These are phyloP conservation scores for Lasioglossum vierecki DNA, from an alignment of 2,888 invertebrate species.

Conservation along the genomic window DNA sequence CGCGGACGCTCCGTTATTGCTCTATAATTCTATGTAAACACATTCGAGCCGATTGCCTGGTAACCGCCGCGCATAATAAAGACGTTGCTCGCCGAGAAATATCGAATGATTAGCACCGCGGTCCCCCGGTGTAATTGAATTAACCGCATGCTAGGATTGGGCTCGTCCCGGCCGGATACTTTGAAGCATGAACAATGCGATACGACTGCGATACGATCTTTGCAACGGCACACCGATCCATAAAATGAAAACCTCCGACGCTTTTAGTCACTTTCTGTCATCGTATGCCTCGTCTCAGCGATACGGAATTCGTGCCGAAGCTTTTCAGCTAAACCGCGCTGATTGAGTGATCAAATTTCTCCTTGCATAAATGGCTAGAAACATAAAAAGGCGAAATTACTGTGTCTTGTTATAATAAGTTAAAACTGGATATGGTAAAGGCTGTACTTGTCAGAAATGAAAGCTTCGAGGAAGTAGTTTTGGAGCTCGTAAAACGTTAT, in stretches of 20 bases:
- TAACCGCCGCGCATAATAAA: conserved; percentile 6
- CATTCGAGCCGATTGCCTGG: not conserved
- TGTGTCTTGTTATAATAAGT: not conserved
- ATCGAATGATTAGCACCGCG: conserved; percentile 10
- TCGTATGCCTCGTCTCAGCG: not conserved
- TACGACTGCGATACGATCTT: not conserved
- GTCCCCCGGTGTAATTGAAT: conserved; percentile 6
- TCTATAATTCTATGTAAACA: conserved; percentile 21
- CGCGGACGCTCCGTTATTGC: conserved; percentile 21
- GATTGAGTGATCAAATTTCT: not conserved
- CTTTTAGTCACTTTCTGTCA: not conserved
- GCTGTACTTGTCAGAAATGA: not conserved
- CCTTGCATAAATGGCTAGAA: not conserved
- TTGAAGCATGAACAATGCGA: not conserved
- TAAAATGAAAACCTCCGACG: not conserved
- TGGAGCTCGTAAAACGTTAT: not conserved
- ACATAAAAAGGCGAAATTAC: not conserved
- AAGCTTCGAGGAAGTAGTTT: conserved; percentile 1
- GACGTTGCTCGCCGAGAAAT: not conserved
- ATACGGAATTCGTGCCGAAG: conserved; percentile 1
- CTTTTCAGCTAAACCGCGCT: not conserved
- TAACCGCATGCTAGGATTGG: not conserved
- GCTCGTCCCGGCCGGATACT: not conserved
- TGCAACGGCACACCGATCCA: not conserved
- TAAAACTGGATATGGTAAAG: not conserved